These are phyloP conservation scores for Allophyes oxyacanthae DNA, from an alignment of 2,888 invertebrate species.

Conservation along the genomic window DNA sequence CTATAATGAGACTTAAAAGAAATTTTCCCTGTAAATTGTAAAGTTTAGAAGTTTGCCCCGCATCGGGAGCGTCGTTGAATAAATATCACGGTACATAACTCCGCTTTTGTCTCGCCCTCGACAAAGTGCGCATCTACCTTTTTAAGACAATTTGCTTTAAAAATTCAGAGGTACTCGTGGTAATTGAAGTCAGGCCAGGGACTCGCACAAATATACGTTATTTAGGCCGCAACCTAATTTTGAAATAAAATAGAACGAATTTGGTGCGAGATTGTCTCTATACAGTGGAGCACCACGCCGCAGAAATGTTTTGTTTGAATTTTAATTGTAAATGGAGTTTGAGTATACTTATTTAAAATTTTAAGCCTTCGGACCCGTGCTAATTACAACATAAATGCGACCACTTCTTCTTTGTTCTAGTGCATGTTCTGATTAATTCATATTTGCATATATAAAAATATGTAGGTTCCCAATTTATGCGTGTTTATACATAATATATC, in stretches of 20 bases:
- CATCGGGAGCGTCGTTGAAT: conserved; percentile 57
- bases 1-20: conserved; percentile 49
- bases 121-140: conserved; percentile 51
- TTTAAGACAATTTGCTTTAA: conserved; percentile 55
- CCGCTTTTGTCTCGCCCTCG: conserved; percentile 52
- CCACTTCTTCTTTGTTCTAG: no score
- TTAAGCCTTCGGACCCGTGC: conserved; percentile 13
- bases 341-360: conserved; percentile 19
- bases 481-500: no score
- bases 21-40: conserved; percentile 50
- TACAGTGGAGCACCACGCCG: background rate
- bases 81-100: conserved; percentile 65
- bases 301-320: conserved; percentile 27
- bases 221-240: conserved; percentile 45
- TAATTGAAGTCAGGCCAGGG: conserved; percentile 51
- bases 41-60: conserved; percentile 49
- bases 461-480: no score
- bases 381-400: no score
- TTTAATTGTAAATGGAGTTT: conserved; percentile 42
- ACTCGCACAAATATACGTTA: conserved; percentile 40
- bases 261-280: conserved; percentile 20
- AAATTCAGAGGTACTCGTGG: conserved; percentile 50
- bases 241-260: conserved; percentile 24
- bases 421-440: no score
- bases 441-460: no score